Evolutionary conservation across 1,140 invertebrate genomes (phyloP), one percentile per base, ranked within the genome.

Genomic region (Macrosteles quadrilineatus): DNA sequence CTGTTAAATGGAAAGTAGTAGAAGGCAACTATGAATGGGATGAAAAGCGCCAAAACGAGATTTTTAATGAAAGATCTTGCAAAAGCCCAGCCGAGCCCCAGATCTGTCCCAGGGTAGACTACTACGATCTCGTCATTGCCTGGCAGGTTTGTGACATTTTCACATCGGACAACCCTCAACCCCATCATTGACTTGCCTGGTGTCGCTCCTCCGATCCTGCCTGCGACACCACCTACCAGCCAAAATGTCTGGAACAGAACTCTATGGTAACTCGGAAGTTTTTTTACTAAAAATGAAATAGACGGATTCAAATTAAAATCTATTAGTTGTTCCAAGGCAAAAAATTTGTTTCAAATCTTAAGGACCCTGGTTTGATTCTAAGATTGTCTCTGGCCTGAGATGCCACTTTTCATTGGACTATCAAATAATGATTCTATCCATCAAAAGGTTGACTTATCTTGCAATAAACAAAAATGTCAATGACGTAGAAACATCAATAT

Each of bases 151-250:
- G 87, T 81, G 11, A 93, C 84, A 14, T 84, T 87, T 29, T 90
- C 87, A 69, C 93, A 94, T 6, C 88, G 87, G 0, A 96, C 87
- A 0, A 97, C 92, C 64, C 89, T 84, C 12, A 97, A 81, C 14
- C 92, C 90, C 82, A 97, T 87, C 25, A 95, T 76, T 9, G 87
- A 86, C 83, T 97, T 97, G 1, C 95, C 95, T 0, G 94, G 93
- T 29, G 94, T 96, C 12, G 93, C 91, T n/a, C 94, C 94, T 32
- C 91, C 90, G 2, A 87, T 81, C 6, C 83, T 79, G 0, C 85
- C 87, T 30, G 84, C 82, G 30, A 84, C 82, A 14, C 85, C 87
- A 70, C 83, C 82, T 53, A 83, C 82, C 55, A 91, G 78, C 82
- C 88, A 91, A 59, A 87, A 80, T 30, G 88, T 85, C 90, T 92